Conservation (phyloP, 2,797 vertebrate species). For the Sparus aurata region DNA sequence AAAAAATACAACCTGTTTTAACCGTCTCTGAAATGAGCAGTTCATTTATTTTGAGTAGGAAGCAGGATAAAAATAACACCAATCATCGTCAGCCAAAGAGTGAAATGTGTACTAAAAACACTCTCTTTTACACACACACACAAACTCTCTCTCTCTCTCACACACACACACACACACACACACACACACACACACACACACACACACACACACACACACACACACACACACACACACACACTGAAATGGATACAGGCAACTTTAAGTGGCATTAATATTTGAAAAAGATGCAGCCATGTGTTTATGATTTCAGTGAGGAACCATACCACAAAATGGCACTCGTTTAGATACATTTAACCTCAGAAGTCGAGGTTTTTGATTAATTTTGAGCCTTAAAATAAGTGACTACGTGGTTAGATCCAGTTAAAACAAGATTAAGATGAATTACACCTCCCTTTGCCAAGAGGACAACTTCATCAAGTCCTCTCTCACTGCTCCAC, state of each 20-base stretch:
- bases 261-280: not conserved
- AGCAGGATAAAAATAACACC: conserved; percentile 29
- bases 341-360: not conserved
- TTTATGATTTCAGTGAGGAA: conserved; percentile 3
- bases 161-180: not conserved
- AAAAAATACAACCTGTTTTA: conserved; percentile 24
- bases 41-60: conserved; percentile 25
- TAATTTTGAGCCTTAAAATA: not conserved
- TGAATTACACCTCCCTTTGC: conserved; percentile 15
- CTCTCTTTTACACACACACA: not conserved
- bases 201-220: not conserved
- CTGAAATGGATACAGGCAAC: conserved; percentile 19
- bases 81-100: conserved; percentile 4
- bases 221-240: not conserved
- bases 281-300: not conserved
- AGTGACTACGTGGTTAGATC: not conserved
- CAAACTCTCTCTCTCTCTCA: not conserved
- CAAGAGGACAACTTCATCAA: not conserved
- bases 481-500: conserved; percentile 13
- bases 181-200: not conserved
- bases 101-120: conserved; percentile 43
- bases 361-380: not conserved
- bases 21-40: conserved; percentile 22
- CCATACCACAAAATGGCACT: conserved; percentile 2
- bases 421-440: not conserved